These are phyloP conservation scores for Meandrusa payeni DNA, from an alignment of 2,888 invertebrate species.

Conservation along the genomic window DNA sequence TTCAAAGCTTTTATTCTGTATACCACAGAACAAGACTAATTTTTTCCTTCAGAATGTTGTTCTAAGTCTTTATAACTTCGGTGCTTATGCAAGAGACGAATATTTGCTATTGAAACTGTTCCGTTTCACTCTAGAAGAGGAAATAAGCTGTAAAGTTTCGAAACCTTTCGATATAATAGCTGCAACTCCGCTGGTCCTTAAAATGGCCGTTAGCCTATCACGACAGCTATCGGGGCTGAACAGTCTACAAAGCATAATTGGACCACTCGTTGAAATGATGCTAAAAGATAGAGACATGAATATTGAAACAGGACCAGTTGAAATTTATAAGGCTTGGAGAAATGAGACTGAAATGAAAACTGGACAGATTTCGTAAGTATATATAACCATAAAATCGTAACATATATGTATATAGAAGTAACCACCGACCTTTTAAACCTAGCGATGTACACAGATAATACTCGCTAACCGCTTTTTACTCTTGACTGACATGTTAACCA, in stretches of 20 bases:
- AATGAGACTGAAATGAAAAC: slow-evolving; percentile 87
- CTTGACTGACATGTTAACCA: too few species aligned
- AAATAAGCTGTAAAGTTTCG: slow-evolving; percentile 86
- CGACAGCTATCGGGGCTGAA: slow-evolving; percentile 84
- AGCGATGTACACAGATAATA: too few species aligned
- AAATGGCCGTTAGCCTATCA: slow-evolving; percentile 88
- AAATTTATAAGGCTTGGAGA: slow-evolving; percentile 89
- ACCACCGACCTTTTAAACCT: too few species aligned
- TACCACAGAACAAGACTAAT: slow-evolving; percentile 86
- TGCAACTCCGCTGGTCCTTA: slow-evolving; percentile 86
- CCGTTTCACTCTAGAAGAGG: slow-evolving; percentile 86
- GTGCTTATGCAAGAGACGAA: slow-evolving; percentile 87
- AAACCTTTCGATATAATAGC: slow-evolving; percentile 87
- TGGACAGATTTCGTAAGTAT: slow-evolving; percentile 84
- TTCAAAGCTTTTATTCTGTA: slow-evolving; percentile 85
- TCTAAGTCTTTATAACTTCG: slow-evolving; percentile 87
- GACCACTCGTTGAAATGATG: slow-evolving; percentile 84
- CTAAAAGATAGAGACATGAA: slow-evolving; percentile 83
- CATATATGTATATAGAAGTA: too few species aligned
- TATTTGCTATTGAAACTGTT: slow-evolving; percentile 87
- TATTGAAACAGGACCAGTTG: slow-evolving; percentile 88
- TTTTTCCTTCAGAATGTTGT: slow-evolving; percentile 88
- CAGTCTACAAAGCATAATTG: slow-evolving; percentile 84
- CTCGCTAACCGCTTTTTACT: too few species aligned
- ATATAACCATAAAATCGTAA: not conserved